Evolutionary conservation across 2,113 vertebrate species (phyloP).

Genomic region (Cephalopholis sonnerati): DNA sequence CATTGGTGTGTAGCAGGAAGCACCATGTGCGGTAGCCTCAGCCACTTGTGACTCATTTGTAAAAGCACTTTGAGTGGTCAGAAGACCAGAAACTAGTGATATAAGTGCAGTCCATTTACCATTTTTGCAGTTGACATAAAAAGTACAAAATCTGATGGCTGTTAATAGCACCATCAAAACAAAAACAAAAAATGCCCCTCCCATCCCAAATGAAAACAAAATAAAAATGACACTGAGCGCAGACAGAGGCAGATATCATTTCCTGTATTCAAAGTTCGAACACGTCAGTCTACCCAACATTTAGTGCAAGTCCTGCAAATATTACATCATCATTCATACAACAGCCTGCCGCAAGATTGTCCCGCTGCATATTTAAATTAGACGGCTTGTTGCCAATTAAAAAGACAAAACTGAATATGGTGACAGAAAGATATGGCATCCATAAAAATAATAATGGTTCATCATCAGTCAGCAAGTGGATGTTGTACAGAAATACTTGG

Average conservation of each 20-base stretch:
- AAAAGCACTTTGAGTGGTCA: too few relatives aligned
- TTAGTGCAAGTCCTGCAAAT: slow-evolving; percentile 72
- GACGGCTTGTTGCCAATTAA: background rate
- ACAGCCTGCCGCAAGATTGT: slow-evolving; percentile 45
- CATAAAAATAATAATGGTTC: background rate
- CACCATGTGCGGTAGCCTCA: too few relatives aligned
- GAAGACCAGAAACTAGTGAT: too few relatives aligned
- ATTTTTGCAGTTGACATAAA: too few relatives aligned
- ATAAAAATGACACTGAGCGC: background rate
- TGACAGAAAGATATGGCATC: background rate
- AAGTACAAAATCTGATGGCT: too few relatives aligned
- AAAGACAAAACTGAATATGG: background rate
- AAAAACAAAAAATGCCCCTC: too few relatives aligned
- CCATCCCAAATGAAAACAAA: background rate
- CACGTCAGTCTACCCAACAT: slow-evolving; percentile 32
- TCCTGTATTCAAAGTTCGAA: slow-evolving; percentile 52
- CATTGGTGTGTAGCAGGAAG: too few relatives aligned
- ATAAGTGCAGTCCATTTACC: too few relatives aligned
- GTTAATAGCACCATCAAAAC: too few relatives aligned
- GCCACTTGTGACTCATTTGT: background rate
- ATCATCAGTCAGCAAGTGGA: slow-evolving; percentile 1
- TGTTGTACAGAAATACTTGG: slow-evolving; percentile 22
- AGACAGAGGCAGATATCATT: slow-evolving; percentile 24
- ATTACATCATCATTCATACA: slow-evolving; percentile 45
- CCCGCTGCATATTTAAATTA: slow-evolving; percentile 33